A percentile compares a stretch with the other conserved stretches of the same genome.
These are phyloP conservation scores for Punctoribates punctum DNA, from an alignment of 2,888 invertebrate species.

Conservation along the genomic window DNA sequence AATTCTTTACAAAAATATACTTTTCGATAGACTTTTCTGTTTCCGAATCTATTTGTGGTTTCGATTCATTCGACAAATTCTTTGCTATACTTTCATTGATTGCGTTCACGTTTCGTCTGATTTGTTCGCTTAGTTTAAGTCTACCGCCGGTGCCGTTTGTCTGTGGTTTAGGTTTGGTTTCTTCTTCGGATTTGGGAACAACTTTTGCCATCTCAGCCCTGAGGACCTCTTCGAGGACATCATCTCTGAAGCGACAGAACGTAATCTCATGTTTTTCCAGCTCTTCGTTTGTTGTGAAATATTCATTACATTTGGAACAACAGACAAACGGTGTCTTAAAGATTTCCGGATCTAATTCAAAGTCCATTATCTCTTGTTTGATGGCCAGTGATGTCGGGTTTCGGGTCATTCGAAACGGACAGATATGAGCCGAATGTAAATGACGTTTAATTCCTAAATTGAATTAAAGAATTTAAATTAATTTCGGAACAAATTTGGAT, in stretches of 20 bases:
- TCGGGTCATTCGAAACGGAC: slow-evolving; percentile 5
- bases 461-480: no score
- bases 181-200: background rate
- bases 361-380: slow-evolving; percentile 9
- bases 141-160: background rate
- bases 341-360: background rate
- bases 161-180: background rate
- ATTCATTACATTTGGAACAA: slow-evolving; percentile 15
- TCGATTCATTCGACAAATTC: background rate
- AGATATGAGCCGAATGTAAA: slow-evolving; percentile 16
- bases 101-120: slow-evolving; percentile 15
- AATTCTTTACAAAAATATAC: background rate
- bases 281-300: background rate
- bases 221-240: background rate
- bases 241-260: slow-evolving; percentile 1
- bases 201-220: background rate
- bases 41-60: background rate
- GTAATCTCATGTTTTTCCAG: background rate
- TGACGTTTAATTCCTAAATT: background rate
- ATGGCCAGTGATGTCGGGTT: background rate
- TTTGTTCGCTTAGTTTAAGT: slow-evolving; percentile 19
- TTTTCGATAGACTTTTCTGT: background rate
- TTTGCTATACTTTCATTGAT: slow-evolving; percentile 14
- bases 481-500: no score
- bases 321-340: background rate